Conservation (phyloP, 2,888 invertebrate genomes). For the Meteorus cinctellus region DNA sequence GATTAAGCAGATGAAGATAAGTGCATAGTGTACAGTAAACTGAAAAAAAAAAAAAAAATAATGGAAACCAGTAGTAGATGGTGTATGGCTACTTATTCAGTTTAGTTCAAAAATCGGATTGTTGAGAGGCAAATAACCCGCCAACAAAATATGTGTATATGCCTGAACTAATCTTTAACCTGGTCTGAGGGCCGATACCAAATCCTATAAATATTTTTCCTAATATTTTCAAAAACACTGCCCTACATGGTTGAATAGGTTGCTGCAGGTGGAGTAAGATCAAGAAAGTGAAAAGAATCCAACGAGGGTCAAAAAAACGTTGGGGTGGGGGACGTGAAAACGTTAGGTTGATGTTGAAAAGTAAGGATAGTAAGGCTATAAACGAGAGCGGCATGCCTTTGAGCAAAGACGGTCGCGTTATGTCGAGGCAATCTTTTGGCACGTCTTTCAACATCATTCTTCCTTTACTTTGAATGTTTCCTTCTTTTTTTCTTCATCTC, state of each 20-base stretch:
- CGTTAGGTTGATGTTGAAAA: conserved; percentile 30
- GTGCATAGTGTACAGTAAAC: conserved; percentile 40
- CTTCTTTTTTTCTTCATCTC: conserved; percentile 12
- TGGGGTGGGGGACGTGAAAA: conserved; percentile 1
- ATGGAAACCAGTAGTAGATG: conserved; percentile 44
- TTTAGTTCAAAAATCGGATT: conserved; percentile 55
- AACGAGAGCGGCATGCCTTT: conserved; percentile 40
- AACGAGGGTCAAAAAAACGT: neutral
- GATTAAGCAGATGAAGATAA: conserved; percentile 12
- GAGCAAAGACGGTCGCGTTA: conserved; percentile 17
- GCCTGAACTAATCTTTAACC: conserved; percentile 33
- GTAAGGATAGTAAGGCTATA: conserved; percentile 39
- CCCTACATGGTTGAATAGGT: conserved; percentile 32
- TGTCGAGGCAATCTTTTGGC: conserved; percentile 34
- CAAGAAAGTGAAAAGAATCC: conserved; percentile 8
- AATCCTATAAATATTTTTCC: conserved; percentile 72
- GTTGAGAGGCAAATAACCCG: conserved; percentile 48
- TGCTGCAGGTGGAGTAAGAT: neutral
- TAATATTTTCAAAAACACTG: conserved; percentile 65
- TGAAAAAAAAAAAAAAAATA: conserved; percentile 41
- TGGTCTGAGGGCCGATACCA: conserved; percentile 37
- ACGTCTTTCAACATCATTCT: conserved; percentile 19
- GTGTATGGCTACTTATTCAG: conserved; percentile 31
- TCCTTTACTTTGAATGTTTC: neutral
- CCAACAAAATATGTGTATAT: conserved; percentile 24